Evolutionary conservation across 2,888 invertebrate species (phyloP).

Genomic region (Patella caerulea): DNA sequence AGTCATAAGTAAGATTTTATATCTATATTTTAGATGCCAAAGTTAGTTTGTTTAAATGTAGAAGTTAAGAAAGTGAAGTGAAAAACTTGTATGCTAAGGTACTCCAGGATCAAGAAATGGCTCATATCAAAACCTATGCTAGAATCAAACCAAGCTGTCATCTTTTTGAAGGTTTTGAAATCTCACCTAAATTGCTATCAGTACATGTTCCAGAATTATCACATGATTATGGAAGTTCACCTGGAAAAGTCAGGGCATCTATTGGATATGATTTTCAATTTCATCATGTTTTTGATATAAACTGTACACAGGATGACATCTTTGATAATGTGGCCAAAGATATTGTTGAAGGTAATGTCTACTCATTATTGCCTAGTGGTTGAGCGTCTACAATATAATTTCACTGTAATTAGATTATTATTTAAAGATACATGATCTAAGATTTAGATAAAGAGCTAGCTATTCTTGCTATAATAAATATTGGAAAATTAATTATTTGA

Average conservation of each 20-base stretch:
- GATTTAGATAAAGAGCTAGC: too few relatives aligned
- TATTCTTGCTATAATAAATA: too few relatives aligned
- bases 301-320: slow-evolving; percentile 58
- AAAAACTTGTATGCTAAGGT: too few relatives aligned
- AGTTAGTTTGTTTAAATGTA: too few relatives aligned
- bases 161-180: slow-evolving; percentile 57
- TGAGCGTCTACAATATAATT: background rate
- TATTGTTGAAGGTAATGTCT: slow-evolving; percentile 59
- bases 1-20: too few relatives aligned
- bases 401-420: background rate
- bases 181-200: slow-evolving; percentile 41
- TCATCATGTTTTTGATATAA: slow-evolving; percentile 56
- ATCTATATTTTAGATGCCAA: too few relatives aligned
- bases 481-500: too few relatives aligned
- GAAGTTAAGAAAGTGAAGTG: too few relatives aligned
- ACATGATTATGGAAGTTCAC: slow-evolving; percentile 43
- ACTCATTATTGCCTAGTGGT: background rate
- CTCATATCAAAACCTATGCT: slow-evolving; percentile 64
- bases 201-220: slow-evolving; percentile 55
- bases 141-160: slow-evolving; percentile 60
- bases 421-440: too few relatives aligned
- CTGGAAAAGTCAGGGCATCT: slow-evolving; percentile 38
- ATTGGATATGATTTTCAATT: slow-evolving; percentile 64
- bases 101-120: slow-evolving; percentile 44
- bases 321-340: slow-evolving; percentile 60